Evolutionary conservation across 2,888 invertebrate species (phyloP), one percentile per base, ranked within the genome.

Genomic region (Philereme vetulata): DNA sequence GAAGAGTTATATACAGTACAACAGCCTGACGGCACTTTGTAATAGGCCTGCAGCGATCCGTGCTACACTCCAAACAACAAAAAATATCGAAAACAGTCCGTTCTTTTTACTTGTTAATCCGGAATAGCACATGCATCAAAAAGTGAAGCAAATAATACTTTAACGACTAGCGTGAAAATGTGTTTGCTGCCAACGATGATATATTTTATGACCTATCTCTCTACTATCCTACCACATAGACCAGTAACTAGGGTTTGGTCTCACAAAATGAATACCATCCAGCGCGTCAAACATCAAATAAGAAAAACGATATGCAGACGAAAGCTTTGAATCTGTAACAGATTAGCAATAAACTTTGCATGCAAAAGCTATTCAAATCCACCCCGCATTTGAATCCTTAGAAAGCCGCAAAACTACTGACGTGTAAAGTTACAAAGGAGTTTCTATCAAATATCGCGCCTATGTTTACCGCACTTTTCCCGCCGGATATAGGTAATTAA

Each of bases 401-500:
- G 57, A 58, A 62, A 58, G 40, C 55, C 43, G 21, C 42, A 54
- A 10, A 55, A 58, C 62, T 59, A 62, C 58, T 58, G 62, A 58
- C 48, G 60, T 66, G 47, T 47, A 67, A 62, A 55, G 55, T 70
- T 67, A 55, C 58, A 58, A 62, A 70, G 60, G 61, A 67, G 57
- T 54, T 56, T 55, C 52, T 53, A 56, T 36, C 38, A 55, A 54
- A 57, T 54, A 58, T 40, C 3, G 44, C 21, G 38, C 38, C 46
- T 53, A 54, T 66, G 61, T 72, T 73, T 75, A 67, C 67, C 59
- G n/a, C n/a, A n/a, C n/a, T n/a, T n/a, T n/a, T n/a, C n/a, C n/a
- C n/a, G 56, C 62, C 57, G 67, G 71, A 71, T 74, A 71, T 63
- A 66, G 70, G 68, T 72, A 68, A 74, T 74, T 70, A 74, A 72